Evolutionary conservation across 2,888 invertebrate genomes (phyloP), one percentile per base, ranked within the genome.

Genomic region (Pristionchus maxplancki): DNA sequence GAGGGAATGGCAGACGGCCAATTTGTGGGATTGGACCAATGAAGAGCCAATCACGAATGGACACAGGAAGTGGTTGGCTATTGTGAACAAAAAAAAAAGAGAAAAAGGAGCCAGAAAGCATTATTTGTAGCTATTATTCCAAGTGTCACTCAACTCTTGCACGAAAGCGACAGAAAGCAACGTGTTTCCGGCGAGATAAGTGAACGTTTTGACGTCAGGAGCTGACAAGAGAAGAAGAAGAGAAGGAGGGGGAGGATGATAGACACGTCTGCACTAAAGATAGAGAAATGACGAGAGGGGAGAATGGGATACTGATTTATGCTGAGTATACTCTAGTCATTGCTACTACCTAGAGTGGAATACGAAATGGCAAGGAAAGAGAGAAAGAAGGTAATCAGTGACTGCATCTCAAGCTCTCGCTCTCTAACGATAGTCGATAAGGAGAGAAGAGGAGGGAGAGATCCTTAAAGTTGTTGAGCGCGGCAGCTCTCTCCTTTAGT

Each of bases 381-480:
- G 44, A 50, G 50, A 50, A 50, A 50, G 17, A 50, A 20, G 50
- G 20, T 13, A 50, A 20, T 50, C 50, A 50, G 50, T 50, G 50
- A 50, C 50, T 50, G 20, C 50, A 50, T n/a, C n/a, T n/a, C n/a
- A n/a, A 50, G 20, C 20, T 50, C 20, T 20, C 50, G 1, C 50
- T 50, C n/a, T n/a, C n/a, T 50, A 50, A 50, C 50, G 20, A 50
- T 50, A 50, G 50, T 50, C 50, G 31, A 34, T 67, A 28, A 67
- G 17, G 67, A 24, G n/a, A 67, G 40, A 37, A 8, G 40, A 74
- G 74, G 40, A 13, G 50, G 31, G n/a, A 50, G 50, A 82, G 82
- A 82, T 82, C 40, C 48, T n/a, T 40, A 78, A 67, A 67, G 67
- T 67, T 67, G 78, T 44, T 78, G 24, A 78, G 78, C 40, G 78